Evolutionary conservation across 2,113 vertebrate species (phyloP), one percentile per base, ranked within the genome.

Genomic region (Stercorarius parasiticus): DNA sequence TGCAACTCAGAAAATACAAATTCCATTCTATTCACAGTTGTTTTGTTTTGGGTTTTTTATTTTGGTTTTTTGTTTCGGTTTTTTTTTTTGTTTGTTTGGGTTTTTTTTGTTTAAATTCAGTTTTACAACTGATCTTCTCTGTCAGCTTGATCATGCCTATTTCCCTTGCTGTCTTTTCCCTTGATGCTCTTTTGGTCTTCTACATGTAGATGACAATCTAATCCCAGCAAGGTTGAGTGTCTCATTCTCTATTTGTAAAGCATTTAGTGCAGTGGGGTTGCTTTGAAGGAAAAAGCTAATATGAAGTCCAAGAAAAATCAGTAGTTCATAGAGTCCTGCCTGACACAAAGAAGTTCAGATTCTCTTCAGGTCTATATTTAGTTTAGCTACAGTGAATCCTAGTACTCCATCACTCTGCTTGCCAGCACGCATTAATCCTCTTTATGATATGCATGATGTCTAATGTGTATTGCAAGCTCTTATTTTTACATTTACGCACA

Each of bases 401-500:
- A 4, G 15, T 59, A 11, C 20, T 86, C 43, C 50, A 16, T 30
- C 2, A 3, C 11, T 90, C 47, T 50, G 42, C 3, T n/a, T 67
- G 36, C 36, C 53, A 73, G 40, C n/a, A 70, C 15, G 8, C 17
- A 10, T 29, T 45, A 64, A 20, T 53, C 13, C 18, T 66, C 15
- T 49, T 92, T 36, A 40, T 27, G 9, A 43, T 25, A 15, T 7
- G 3, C 13, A 5, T 15, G 30, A 86, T 47, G 32, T 59, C 49
- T 47, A 29, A 23, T 0, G 1, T 49, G 11, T 40, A 15, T n/a
- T 42, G 25, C 10, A 72, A 6, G 15, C 16, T 30, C 9, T 69
- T 19, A 36, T 17, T 50, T 91, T 85, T 84, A 30, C 7, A 10
- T 55, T 94, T 94, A 27, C n/a, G 66, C 26, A 34, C 70, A 66